Conservation (phyloP, 2,888 invertebrate genomes). For the Automeris io region DNA sequence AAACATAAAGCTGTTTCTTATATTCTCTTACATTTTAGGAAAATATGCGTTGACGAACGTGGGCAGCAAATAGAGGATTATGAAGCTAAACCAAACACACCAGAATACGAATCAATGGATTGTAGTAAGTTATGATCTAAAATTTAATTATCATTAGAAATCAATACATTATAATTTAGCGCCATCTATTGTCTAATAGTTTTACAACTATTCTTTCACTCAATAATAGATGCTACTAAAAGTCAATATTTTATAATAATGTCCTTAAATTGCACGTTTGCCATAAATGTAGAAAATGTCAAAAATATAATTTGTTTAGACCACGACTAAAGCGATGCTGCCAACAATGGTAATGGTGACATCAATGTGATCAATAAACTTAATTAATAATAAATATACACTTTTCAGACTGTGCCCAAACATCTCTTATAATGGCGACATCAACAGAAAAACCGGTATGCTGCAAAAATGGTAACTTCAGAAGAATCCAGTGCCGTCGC, state of each 20-base stretch:
- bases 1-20: no score
- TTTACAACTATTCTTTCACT: neutral
- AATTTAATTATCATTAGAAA: neutral
- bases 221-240: no score
- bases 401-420: conserved; percentile 81
- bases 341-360: no score
- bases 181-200: conserved; percentile 5
- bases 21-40: no score
- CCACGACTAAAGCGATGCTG: no score
- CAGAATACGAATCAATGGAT: conserved; percentile 66
- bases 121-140: conserved; percentile 73
- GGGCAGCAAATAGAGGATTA: conserved; percentile 73
- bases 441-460: conserved; percentile 74
- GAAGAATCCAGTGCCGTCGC: conserved; percentile 77
- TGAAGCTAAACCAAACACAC: conserved; percentile 48
- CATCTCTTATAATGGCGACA: conserved; percentile 56
- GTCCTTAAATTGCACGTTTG: no score
- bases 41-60: conserved; percentile 76
- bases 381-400: no score
- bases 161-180: neutral
- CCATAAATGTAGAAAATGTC: no score
- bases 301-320: no score
- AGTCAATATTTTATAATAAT: no score
- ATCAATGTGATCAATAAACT: no score
- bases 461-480: conserved; percentile 80